Percentiles rank a stretch among this genome's conserved stretches.
Conservation (phyloP, 2,113 vertebrate genomes). For the Bettongia penicillata region DNA sequence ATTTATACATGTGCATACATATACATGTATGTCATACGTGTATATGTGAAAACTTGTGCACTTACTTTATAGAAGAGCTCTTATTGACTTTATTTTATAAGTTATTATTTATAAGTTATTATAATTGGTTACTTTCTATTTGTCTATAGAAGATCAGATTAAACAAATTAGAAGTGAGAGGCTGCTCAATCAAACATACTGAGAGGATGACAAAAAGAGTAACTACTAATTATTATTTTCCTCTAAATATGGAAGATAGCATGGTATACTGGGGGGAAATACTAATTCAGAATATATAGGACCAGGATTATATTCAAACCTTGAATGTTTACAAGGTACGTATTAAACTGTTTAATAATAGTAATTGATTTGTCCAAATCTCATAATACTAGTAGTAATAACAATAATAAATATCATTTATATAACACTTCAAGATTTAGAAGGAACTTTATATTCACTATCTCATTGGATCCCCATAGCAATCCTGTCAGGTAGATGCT, state of each 20-base stretch:
- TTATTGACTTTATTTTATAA: background rate
- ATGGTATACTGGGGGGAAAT: background rate
- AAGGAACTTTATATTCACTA: background rate
- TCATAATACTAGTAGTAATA: too few relatives aligned
- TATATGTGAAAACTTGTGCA: background rate
- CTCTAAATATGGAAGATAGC: background rate
- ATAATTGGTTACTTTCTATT: background rate
- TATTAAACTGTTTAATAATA: background rate
- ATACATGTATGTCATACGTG: too few relatives aligned
- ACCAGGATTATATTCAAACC: background rate
- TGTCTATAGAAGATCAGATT: background rate
- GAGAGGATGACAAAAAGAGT: too few relatives aligned
- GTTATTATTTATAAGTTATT: background rate
- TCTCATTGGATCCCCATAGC: background rate
- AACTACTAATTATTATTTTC: background rate
- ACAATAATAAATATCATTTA: background rate
- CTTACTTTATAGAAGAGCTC: background rate
- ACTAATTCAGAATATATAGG: background rate
- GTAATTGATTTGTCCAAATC: background rate
- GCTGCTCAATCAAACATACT: too few relatives aligned
- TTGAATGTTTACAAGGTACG: background rate
- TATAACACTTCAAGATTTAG: background rate
- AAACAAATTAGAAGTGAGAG: background rate
- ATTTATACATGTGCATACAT: too few relatives aligned
- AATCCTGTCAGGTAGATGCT: background rate